Evolutionary conservation across 2,888 invertebrate species (phyloP).

Genomic region (Hipparchia sbordonii): DNA sequence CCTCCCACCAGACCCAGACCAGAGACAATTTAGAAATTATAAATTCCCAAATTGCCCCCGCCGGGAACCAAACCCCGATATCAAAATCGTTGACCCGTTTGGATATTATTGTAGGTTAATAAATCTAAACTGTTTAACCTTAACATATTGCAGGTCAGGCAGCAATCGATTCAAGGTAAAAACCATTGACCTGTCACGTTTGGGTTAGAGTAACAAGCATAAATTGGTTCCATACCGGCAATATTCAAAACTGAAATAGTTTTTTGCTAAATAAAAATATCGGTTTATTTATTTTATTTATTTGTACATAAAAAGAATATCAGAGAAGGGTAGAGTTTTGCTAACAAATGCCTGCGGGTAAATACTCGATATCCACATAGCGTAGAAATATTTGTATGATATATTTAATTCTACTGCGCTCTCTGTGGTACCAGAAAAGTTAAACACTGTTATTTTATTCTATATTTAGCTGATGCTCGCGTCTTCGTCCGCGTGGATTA

Average conservation of each 20-base stretch:
- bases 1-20: too few relatives aligned
- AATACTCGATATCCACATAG: neutral
- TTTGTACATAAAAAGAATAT: too few relatives aligned
- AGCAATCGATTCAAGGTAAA: slow-evolving; percentile 2
- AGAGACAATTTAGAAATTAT: too few relatives aligned
- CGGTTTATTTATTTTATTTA: neutral
- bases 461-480: too few relatives aligned
- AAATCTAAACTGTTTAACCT: slow-evolving; percentile 10
- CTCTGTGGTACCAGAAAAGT: neutral
- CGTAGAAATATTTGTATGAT: neutral
- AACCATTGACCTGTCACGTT: slow-evolving; percentile 10
- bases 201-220: neutral
- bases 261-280: slow-evolving; percentile 9
- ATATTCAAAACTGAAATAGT: neutral
- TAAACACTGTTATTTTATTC: too few relatives aligned
- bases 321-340: neutral
- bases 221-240: neutral
- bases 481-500: too few relatives aligned
- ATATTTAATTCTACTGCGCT: neutral
- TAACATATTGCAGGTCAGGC: neutral
- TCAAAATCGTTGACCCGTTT: neutral
- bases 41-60: too few relatives aligned
- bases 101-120: neutral
- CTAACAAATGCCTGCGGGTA: neutral
- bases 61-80: too few relatives aligned